Evolutionary conservation across 2,797 vertebrate species (phyloP).

Genomic region (Cirrhinus mrigala): DNA sequence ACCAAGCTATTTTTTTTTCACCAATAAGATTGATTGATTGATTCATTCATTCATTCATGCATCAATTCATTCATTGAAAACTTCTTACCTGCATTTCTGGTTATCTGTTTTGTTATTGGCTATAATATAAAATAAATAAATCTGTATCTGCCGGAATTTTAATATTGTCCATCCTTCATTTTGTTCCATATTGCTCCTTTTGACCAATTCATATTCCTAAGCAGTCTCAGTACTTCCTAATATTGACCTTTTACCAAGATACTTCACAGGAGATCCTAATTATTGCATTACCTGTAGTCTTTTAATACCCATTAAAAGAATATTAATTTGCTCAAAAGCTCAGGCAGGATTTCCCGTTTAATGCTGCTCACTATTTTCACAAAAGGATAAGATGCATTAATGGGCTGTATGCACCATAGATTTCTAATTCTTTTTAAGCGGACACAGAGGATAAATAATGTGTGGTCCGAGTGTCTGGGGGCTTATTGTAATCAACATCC

Average conservation of each 20-base stretch:
- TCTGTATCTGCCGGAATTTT: background rate
- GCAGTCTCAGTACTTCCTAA: background rate
- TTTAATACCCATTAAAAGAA: constrained; percentile 16
- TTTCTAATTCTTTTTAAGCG: constrained; percentile 51
- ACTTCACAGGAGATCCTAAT: constrained; percentile 5
- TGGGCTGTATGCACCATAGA: constrained; percentile 85
- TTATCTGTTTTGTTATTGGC: background rate
- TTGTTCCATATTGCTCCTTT: no score
- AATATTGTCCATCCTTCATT: background rate
- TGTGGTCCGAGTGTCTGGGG: constrained; percentile 79
- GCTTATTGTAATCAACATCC: constrained; percentile 88
- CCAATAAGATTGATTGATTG: no score
- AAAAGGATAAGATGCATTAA: constrained; percentile 45
- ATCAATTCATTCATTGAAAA: no score
- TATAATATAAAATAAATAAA: background rate
- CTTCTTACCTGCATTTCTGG: background rate
- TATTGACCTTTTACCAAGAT: constrained; percentile 7
- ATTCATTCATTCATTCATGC: no score
- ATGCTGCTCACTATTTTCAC: background rate
- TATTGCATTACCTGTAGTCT: constrained; percentile 9
- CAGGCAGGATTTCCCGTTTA: constrained; percentile 18
- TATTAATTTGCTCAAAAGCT: constrained; percentile 13
- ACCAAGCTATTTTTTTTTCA: background rate
- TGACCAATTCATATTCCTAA: background rate
- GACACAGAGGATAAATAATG: constrained; percentile 85